These are phyloP conservation scores for Heliconius melpomene DNA, from an alignment of 1,140 invertebrate species.

Conservation along the genomic window DNA sequence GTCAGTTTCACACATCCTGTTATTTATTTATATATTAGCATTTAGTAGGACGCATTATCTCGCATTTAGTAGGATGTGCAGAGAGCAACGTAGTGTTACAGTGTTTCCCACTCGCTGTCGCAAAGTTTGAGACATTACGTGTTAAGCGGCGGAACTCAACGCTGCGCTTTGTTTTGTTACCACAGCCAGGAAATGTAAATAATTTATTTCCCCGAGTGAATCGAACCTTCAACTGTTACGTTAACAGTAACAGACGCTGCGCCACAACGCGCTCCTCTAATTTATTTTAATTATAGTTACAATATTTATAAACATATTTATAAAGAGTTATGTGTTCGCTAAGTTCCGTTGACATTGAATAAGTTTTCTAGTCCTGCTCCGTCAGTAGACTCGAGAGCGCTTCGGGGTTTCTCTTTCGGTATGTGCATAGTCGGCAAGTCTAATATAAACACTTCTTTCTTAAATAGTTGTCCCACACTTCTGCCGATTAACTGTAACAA, in stretches of 20 bases:
- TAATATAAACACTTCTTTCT: conserved; percentile 91
- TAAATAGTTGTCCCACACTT: conserved; percentile 91
- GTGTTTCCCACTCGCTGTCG: no score
- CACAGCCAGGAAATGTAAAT: no score
- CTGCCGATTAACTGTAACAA: conserved; percentile 86
- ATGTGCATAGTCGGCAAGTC: conserved; percentile 87
- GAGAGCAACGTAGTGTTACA: no score
- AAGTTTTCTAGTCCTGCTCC: conserved; percentile 78
- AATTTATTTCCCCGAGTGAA: no score
- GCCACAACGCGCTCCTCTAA: no score
- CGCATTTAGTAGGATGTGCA: no score
- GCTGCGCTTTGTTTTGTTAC: no score
- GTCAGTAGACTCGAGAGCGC: conserved; percentile 70
- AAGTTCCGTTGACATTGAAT: conserved; percentile 70
- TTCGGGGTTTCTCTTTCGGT: conserved; percentile 73
- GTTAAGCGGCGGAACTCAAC: no score
- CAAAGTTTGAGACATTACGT: no score
- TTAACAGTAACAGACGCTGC: no score
- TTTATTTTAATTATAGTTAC: not conserved
- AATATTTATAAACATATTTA: conserved; percentile 28
- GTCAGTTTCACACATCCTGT: conserved; percentile 31
- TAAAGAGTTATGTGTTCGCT: conserved; percentile 43
- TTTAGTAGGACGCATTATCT: no score
- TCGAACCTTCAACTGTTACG: no score
- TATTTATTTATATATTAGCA: conserved; percentile 9